These are phyloP conservation scores for Ciconia nigra DNA, from an alignment of 2,797 vertebrate species.

Conservation along the genomic window DNA sequence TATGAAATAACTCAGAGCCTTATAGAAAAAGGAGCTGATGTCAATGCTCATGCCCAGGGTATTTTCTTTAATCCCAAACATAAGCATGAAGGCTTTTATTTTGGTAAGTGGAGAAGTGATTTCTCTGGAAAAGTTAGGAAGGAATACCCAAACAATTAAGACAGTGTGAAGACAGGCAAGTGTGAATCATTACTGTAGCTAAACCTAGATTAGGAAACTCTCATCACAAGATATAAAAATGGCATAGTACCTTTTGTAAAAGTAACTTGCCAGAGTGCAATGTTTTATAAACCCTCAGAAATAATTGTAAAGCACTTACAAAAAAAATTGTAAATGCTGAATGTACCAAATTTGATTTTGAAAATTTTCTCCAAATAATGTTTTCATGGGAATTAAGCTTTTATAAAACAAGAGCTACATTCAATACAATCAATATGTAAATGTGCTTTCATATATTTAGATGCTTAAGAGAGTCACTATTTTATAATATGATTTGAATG, in stretches of 20 bases:
- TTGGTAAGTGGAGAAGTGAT: slow-evolving; percentile 67
- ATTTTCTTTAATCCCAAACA: slow-evolving; percentile 80
- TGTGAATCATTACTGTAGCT: neutral
- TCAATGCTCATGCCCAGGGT: slow-evolving; percentile 77
- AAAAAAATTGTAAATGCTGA: neutral
- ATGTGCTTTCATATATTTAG: neutral
- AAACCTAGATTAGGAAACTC: neutral
- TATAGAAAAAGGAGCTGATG: slow-evolving; percentile 77
- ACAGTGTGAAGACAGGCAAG: neutral
- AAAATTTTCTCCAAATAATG: neutral
- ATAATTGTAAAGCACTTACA: neutral
- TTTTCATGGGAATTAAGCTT: neutral
- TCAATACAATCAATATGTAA: neutral
- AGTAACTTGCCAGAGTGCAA: neutral
- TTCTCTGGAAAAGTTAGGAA: neutral
- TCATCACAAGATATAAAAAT: neutral
- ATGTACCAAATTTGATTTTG: neutral
- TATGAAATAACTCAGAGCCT: slow-evolving; percentile 73
- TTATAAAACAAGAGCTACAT: neutral
- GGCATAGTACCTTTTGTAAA: neutral
- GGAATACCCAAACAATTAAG: neutral
- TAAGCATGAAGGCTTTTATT: slow-evolving; percentile 81
- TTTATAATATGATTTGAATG: neutral
- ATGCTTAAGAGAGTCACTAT: neutral
- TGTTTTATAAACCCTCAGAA: neutral